Conservation (phyloP, 1,140 invertebrate genomes). For the Drosophila sturtevanti region DNA sequence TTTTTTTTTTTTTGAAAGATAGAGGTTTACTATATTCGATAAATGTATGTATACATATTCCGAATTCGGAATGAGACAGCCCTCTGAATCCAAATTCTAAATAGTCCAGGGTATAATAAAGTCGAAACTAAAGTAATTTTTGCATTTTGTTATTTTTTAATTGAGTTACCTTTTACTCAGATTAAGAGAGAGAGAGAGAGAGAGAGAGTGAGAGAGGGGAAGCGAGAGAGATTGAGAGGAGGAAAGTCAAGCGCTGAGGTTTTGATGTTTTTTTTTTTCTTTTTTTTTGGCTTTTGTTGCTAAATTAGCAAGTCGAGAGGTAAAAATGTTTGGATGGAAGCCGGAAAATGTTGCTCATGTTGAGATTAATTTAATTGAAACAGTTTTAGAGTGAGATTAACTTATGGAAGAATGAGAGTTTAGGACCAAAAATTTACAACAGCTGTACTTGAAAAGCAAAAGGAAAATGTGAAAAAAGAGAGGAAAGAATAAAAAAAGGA, state of each 20-base stretch:
- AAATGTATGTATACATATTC: too few species aligned
- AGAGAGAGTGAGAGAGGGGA: constrained; percentile 16
- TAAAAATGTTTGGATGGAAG: constrained; percentile 16
- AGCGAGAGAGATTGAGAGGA: background rate
- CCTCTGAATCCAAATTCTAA: too few species aligned
- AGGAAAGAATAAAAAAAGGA: background rate
- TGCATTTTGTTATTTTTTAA: constrained; percentile 63
- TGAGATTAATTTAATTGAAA: constrained; percentile 62
- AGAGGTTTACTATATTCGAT: too few species aligned
- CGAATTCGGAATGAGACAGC: too few species aligned
- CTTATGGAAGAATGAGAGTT: constrained; percentile 9
- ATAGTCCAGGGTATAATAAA: background rate
- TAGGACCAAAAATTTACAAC: constrained; percentile 16
- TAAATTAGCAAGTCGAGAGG: constrained; percentile 59
- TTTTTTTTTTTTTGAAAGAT: too few species aligned
- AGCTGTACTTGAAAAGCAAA: constrained; percentile 30
- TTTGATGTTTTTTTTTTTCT: constrained; percentile 28
- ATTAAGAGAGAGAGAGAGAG: constrained; percentile 10
- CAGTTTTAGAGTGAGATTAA: constrained; percentile 44
- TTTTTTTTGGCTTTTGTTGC: constrained; percentile 60
- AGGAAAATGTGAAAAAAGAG: background rate
- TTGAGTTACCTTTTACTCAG: constrained; percentile 58
- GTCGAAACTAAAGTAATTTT: constrained; percentile 21
- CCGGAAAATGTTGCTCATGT: constrained; percentile 16
- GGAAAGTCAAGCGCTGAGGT: constrained; percentile 15